These are phyloP conservation scores for Cochlearius cochlearius DNA, from an alignment of 2,113 vertebrate species.

Conservation along the genomic window DNA sequence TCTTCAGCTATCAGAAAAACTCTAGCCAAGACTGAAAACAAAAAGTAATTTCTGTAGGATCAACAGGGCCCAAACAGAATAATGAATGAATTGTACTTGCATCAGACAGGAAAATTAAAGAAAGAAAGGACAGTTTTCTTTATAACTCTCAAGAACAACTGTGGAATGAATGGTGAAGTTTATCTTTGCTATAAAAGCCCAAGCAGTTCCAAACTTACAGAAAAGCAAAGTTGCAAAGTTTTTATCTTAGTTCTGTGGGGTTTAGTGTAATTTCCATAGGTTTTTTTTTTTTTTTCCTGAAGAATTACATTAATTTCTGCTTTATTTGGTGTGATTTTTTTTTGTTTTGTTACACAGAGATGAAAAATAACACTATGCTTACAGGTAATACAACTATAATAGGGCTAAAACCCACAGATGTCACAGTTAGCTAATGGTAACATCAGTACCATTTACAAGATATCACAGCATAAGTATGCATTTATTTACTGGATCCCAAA, in stretches of 20 bases:
- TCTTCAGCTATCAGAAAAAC: neutral
- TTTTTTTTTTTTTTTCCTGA: neutral
- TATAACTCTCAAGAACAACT: neutral
- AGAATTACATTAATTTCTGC: neutral
- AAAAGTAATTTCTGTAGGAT: conserved; percentile 2
- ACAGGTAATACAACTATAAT: neutral
- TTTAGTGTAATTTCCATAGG: neutral
- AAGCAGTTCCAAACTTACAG: neutral
- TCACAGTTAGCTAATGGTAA: neutral
- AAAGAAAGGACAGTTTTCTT: neutral
- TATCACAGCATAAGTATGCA: neutral
- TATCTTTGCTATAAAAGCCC: neutral
- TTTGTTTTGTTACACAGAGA: neutral
- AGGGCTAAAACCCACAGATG: neutral
- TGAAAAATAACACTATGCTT: neutral
- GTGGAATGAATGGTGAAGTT: neutral
- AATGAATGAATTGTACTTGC: neutral
- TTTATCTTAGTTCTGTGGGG: neutral
- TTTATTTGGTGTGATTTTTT: neutral
- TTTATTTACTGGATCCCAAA: neutral
- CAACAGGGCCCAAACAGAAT: neutral
- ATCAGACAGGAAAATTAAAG: neutral
- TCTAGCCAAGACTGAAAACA: neutral
- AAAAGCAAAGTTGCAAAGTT: neutral
- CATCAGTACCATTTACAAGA: neutral